Conservation (phyloP, 2,113 vertebrate genomes). For the Myiozetetes cayanensis region DNA sequence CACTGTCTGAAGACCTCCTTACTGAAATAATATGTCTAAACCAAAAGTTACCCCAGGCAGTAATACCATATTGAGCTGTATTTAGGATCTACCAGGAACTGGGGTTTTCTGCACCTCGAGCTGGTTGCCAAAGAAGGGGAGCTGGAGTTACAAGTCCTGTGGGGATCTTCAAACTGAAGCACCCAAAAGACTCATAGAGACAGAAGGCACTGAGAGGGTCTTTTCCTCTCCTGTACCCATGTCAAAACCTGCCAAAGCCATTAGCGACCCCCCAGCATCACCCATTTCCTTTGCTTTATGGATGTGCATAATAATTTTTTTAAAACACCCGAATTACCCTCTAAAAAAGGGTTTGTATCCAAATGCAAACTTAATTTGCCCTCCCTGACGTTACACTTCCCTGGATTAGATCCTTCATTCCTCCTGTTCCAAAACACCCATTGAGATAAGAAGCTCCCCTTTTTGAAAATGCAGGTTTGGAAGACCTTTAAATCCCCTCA, state of each 20-base stretch:
- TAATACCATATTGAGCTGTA: background rate
- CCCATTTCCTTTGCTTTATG: background rate
- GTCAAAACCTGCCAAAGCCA: background rate
- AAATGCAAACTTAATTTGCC: background rate
- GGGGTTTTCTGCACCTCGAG: background rate
- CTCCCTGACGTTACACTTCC: background rate
- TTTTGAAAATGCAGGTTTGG: background rate
- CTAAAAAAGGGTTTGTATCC: background rate
- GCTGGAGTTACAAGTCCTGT: background rate
- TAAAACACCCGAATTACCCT: background rate
- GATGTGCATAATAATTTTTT: background rate
- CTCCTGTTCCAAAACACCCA: background rate
- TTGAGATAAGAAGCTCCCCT: background rate
- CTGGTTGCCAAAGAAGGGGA: background rate
- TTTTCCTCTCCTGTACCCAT: background rate
- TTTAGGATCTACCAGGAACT: background rate
- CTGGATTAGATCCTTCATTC: background rate
- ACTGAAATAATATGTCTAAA: constrained; percentile 48
- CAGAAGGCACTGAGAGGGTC: background rate
- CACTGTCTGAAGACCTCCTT: constrained; percentile 49
- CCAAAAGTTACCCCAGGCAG: background rate
- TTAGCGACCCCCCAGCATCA: rapidly evolving
- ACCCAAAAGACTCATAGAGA: background rate
- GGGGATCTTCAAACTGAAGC: background rate
- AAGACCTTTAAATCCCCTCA: constrained; percentile 19